Base-by-base conservation (phyloP, 2,888 invertebrate genomes). In the Laspeyria flexula region DNA sequence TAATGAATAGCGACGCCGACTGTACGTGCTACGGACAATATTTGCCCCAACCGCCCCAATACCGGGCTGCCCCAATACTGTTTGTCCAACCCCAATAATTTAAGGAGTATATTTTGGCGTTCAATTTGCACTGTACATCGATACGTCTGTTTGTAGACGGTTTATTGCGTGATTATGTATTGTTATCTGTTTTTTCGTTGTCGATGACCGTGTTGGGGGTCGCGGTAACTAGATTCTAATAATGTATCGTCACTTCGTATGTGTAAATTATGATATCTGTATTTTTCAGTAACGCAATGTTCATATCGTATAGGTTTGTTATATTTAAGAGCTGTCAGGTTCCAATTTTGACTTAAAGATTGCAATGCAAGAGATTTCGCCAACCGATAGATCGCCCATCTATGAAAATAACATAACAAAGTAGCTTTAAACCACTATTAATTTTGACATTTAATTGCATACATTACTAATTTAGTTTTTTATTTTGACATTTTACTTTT, bases 21-120 rank as follows among this genome's bases (percentile, higher is more conserved):
- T 45, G 68, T 67, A 64, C 70, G 73, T 78, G 77, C 68, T 73
- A 65, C 73, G 62, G 65, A 63, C 76, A 73, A 79, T 83, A 78
- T 83, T 82, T 79, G 78, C 66, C 57, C 62, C 61, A 63, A 67
- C 46, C 70, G 59, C 74, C 63, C 60, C 35, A 34, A 47, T 41
- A 33, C 33, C n/a, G 15, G 35, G 21, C 35, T 35, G 35, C 29
- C 29, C 47, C 47, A 37, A 29, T 76, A 79, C 9, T 78, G 80
- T 82, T 77, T 79, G 68, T 65, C 63, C 74, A 69, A 73, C 77
- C 80, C 79, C 77, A 81, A 81, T 85, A 83, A 85, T 84, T 85
- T 81, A 85, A 81, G 82, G 75, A 81, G 78, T 78, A 79, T 75
- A 78, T 77, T 76, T 75, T 75, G 71, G 65, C 74, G 72, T 76